These are phyloP conservation scores for Malachius bipustulatus DNA, from an alignment of 2,888 invertebrate genomes.

Conservation along the genomic window DNA sequence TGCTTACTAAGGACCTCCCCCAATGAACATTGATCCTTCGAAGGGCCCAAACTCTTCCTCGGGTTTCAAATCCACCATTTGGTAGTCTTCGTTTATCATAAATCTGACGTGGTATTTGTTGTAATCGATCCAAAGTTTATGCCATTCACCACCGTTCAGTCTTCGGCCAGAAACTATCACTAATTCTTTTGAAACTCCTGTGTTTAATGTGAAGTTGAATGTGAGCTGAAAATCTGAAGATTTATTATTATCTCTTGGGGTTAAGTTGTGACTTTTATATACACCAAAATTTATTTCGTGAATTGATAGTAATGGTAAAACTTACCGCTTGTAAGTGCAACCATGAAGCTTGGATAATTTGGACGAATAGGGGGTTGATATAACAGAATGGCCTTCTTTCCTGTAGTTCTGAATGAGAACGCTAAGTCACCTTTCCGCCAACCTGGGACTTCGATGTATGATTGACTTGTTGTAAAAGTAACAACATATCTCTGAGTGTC, in stretches of 20 bases:
- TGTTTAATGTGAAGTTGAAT: slow-evolving; percentile 81
- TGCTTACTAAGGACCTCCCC: slow-evolving; percentile 81
- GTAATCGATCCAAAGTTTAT: slow-evolving; percentile 91
- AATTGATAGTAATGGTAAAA: slow-evolving; percentile 9
- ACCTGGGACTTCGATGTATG: slow-evolving; percentile 85
- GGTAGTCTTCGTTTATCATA: slow-evolving; percentile 81
- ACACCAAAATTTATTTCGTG: too few relatives aligned
- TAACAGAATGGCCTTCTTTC: slow-evolving; percentile 75
- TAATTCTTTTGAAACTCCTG: slow-evolving; percentile 67
- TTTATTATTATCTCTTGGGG: slow-evolving; percentile 5
- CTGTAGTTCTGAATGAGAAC: slow-evolving; percentile 86
- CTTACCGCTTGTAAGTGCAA: slow-evolving; percentile 70
- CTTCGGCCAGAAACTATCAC: slow-evolving; percentile 72
- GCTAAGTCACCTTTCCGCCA: slow-evolving; percentile 89
- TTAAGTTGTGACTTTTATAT: too few relatives aligned
- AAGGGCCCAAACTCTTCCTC: slow-evolving; percentile 88
- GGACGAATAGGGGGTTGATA: slow-evolving; percentile 85
- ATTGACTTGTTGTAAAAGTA: slow-evolving; percentile 85
- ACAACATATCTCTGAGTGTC: slow-evolving; percentile 88
- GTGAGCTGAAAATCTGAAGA: slow-evolving; percentile 67
- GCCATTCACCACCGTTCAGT: slow-evolving; percentile 90
- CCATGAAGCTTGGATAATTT: slow-evolving; percentile 85
- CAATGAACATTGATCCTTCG: slow-evolving; percentile 88
- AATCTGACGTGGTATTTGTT: slow-evolving; percentile 87
- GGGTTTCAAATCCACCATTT: slow-evolving; percentile 72